Base-by-base conservation (phyloP, 2,113 vertebrate species). In the Conger conger region DNA sequence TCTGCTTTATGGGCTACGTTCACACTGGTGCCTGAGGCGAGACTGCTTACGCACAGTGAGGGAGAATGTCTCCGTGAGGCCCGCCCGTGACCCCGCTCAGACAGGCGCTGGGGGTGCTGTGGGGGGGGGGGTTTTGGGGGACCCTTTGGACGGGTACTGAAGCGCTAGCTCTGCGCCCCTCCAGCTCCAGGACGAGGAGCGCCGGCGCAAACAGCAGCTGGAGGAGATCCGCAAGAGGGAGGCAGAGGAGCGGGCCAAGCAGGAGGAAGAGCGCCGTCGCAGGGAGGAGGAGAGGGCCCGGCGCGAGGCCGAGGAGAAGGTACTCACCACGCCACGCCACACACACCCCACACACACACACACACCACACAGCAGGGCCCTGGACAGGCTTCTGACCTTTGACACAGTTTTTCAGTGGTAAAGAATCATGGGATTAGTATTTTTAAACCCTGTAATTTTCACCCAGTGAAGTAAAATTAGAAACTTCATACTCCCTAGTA, bases 161-260 rank as follows among this genome's bases (percentile, higher is more conserved):
- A 86, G 38, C 16, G 36, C 36, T 36, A 0, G 40, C 73, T 82
- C 33, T 76, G 30, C 80, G 40, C 40, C 27, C 81, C 76, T 16
- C 68, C 94, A 99, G 98, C 94, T 99, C 90, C 98, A 99, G 97
- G 98, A 99, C 37, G 98, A 99, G 92, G 98, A 99, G 87, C 96
- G 97, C 36, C 92, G 97, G 85, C 95, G 98, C 76, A 98, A 98
- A 92, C 98, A 99, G 84, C 98, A 99, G 68, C 84, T 99, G 92
- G 98, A 99, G 93, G 98, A 99, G 89, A 96, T 98, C 91, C 95
- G 97, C 8, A 96, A 96, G 82, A 94, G 98, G 33, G 98, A 99
- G 92, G 97, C 97, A 0, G 98, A 99, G 84, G 97, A 99, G 50
- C 94, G 97, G 0, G 95, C 92, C 16, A 94, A 96, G 89, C 98